These are phyloP conservation scores for Rhinolophus sinicus DNA, from an alignment of 2,113 vertebrate genomes.

Conservation along the genomic window DNA sequence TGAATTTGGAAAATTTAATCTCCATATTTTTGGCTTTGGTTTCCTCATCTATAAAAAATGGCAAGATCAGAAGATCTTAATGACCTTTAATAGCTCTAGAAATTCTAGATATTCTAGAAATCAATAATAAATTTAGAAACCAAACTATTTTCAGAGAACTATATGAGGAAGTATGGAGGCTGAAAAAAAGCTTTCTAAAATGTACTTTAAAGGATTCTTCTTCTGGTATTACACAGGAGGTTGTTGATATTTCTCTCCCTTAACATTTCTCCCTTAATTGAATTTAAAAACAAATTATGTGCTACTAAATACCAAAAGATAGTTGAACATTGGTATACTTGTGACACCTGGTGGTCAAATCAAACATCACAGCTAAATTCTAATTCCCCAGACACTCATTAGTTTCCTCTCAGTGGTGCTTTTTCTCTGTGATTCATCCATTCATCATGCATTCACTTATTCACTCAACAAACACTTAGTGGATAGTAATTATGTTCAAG, in stretches of 20 bases:
- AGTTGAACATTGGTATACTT: conserved; percentile 55
- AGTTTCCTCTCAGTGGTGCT: neutral
- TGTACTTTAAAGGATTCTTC: neutral
- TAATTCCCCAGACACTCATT: neutral
- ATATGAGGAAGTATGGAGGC: neutral
- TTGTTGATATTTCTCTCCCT: neutral
- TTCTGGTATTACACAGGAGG: neutral
- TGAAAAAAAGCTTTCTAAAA: conserved; percentile 11
- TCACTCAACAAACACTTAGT: neutral
- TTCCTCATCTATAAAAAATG: neutral
- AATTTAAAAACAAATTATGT: conserved; percentile 31
- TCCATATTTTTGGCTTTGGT: neutral
- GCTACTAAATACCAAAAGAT: neutral
- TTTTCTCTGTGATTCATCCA: neutral
- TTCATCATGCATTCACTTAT: neutral
- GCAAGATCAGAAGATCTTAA: neutral
- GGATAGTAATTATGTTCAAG: neutral
- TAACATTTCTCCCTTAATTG: conserved; percentile 49
- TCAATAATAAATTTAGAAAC: neutral
- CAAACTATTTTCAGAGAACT: neutral
- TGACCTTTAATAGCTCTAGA: neutral
- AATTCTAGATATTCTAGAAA: neutral
- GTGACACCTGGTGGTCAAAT: conserved; percentile 42
- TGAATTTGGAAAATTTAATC: conserved; percentile 40
- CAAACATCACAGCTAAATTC: conserved; percentile 35